These are phyloP conservation scores for Thomomys bottae DNA, from an alignment of 2,113 vertebrate genomes.

Conservation along the genomic window DNA sequence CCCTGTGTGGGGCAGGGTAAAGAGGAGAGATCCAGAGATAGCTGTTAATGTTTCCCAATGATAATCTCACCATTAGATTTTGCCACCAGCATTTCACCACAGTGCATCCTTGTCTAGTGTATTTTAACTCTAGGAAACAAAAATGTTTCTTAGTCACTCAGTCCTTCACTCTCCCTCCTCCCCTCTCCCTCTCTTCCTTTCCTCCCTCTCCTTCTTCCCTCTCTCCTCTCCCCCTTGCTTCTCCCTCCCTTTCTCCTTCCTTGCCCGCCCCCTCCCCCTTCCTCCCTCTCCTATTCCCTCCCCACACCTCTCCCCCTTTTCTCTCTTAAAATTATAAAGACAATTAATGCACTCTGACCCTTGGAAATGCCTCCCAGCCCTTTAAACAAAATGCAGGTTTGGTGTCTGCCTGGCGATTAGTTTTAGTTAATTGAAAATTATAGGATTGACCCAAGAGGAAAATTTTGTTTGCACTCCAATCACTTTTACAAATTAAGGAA, in stretches of 20 bases:
- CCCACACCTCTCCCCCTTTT: background rate
- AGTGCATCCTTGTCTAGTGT: slow-evolving; percentile 61
- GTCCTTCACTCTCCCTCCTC: background rate
- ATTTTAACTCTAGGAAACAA: slow-evolving; percentile 62
- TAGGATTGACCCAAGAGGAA: slow-evolving; percentile 93
- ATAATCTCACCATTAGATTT: slow-evolving; percentile 59
- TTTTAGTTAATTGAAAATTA: slow-evolving; percentile 94
- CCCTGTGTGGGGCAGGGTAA: slow-evolving; percentile 30
- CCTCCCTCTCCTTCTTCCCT: too few species aligned
- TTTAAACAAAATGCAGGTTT: slow-evolving; percentile 90
- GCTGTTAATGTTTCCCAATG: slow-evolving; percentile 42
- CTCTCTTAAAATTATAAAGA: slow-evolving; percentile 81
- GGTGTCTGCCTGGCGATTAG: slow-evolving; percentile 86
- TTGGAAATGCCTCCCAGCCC: slow-evolving; percentile 87
- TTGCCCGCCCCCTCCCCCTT: too few species aligned
- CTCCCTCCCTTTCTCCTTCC: too few species aligned
- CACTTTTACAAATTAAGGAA: slow-evolving; percentile 93
- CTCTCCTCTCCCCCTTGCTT: too few species aligned
- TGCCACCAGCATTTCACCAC: slow-evolving; percentile 69
- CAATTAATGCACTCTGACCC: slow-evolving; percentile 85
- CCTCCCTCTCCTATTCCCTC: too few species aligned
- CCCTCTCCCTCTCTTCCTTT: too few species aligned
- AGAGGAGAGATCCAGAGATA: background rate
- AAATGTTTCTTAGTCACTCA: slow-evolving; percentile 51
- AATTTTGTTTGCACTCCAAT: slow-evolving; percentile 93